A percentile compares a stretch with the other conserved stretches of the same genome.
These are phyloP conservation scores for Connochaetes taurinus DNA, from an alignment of 2,113 vertebrate genomes.

Conservation along the genomic window DNA sequence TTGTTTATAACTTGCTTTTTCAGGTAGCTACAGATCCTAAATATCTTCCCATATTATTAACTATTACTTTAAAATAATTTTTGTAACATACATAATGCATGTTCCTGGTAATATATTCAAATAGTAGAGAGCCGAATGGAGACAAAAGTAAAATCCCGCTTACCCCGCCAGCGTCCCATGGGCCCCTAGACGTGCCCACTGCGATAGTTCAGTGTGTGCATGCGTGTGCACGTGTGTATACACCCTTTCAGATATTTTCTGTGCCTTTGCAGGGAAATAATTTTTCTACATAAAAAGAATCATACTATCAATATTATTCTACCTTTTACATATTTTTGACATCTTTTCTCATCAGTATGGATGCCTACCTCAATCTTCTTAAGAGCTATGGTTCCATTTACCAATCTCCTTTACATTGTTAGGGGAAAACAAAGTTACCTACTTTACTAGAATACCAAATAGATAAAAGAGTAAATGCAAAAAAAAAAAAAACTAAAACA, in stretches of 20 bases:
- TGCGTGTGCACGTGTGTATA: neutral
- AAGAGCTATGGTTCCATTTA: neutral
- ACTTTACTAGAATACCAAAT: neutral
- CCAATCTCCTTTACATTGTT: neutral
- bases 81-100: neutral
- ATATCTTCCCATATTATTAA: neutral
- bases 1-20: neutral
- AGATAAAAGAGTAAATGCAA: neutral
- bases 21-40: neutral
- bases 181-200: neutral
- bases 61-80: neutral
- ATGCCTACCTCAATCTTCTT: neutral
- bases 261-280: neutral
- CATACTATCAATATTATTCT: neutral
- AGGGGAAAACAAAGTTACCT: neutral
- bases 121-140: neutral
- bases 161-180: neutral
- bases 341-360: neutral
- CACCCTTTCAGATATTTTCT: neutral
- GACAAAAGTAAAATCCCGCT: neutral
- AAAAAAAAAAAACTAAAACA: neutral
- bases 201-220: neutral
- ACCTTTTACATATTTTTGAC: neutral
- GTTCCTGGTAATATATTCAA: neutral
- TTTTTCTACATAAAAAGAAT: neutral